Base-by-base conservation (phyloP, 2,113 vertebrate species). In the Panthera uncia region DNA sequence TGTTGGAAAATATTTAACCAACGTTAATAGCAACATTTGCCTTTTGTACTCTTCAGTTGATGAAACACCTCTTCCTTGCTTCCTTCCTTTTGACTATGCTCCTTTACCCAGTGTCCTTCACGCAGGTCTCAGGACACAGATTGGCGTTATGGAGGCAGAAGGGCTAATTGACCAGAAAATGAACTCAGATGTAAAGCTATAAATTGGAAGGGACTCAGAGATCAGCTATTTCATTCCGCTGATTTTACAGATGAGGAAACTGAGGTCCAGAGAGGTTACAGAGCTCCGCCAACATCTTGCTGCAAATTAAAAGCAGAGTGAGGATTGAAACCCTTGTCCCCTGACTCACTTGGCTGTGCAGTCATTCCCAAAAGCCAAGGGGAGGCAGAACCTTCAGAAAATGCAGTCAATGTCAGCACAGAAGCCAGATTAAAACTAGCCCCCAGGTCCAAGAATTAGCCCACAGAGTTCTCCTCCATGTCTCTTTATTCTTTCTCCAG, bases 1-100 rank as follows among this genome's bases (percentile, higher is more conserved):
- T 80, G 68, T 69, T 97, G 45, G 69, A 73, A 71, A 97, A 90
- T 90, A 57, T 55, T 82, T 92, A 89, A 82, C 85, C 79, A 71
- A 4, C 29, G 0, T 50, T 57, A 93, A 38, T 11, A 65, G 89
- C 61, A 41, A 3, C 14, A 8, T 41, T 73, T 15, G 83, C 52
- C 90, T 90, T 89, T 92, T 57, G 13, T 45, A 19, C n/a, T 78
- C 66, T 41, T 31, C 4, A 4, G 3, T 3, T 31, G 38, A 83
- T 14, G 18, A 27, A 41, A 29, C 5, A 41, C 69, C 13, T 90
- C 74, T 73, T 45, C 73, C 27, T 71, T 33, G 4, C 84, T 74
- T 83, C 63, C 85, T 80, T 76, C 55, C 81, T 74, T 69, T 57
- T 19, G 68, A 45, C 76, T 45, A 14, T 11, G n/a, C 55, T n/a